A percentile compares a stretch with the other conserved stretches of the same genome.
Conservation (phyloP, 2,113 vertebrate genomes). For the Numenius arquata region DNA sequence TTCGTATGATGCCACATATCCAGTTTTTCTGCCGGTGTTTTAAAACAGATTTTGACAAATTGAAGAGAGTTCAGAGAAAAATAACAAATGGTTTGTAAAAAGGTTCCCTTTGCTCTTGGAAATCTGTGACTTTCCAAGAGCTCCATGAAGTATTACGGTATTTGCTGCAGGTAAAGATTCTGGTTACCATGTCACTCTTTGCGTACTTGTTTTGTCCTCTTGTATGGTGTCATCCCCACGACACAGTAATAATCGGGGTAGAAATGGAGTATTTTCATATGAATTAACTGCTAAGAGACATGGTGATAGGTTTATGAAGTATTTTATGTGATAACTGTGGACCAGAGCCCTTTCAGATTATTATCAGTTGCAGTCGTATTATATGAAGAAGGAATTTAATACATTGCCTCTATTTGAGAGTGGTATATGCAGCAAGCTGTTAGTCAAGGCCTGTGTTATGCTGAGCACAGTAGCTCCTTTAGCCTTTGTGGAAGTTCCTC, state of each 20-base stretch:
- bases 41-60: neutral
- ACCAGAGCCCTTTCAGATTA: neutral
- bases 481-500: neutral
- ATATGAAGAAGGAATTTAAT: neutral
- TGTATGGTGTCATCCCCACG: neutral
- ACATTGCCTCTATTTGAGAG: neutral
- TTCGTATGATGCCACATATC: neutral
- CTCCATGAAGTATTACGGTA: neutral
- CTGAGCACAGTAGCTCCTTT: neutral
- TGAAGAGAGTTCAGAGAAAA: neutral
- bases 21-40: conserved; percentile 20
- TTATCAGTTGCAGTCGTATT: neutral
- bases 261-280: neutral
- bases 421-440: neutral
- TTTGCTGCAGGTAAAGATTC: neutral
- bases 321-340: neutral
- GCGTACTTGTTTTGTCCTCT: neutral
- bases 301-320: neutral
- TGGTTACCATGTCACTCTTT: neutral
- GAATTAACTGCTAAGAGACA: neutral
- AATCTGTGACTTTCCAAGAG: neutral
- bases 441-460: neutral
- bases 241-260: neutral
- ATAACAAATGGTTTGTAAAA: neutral
- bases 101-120: neutral